Percentiles rank a stretch among this genome's conserved stretches.
Conservation (phyloP, 2,797 vertebrate species). For the Diplodus puntazzo region DNA sequence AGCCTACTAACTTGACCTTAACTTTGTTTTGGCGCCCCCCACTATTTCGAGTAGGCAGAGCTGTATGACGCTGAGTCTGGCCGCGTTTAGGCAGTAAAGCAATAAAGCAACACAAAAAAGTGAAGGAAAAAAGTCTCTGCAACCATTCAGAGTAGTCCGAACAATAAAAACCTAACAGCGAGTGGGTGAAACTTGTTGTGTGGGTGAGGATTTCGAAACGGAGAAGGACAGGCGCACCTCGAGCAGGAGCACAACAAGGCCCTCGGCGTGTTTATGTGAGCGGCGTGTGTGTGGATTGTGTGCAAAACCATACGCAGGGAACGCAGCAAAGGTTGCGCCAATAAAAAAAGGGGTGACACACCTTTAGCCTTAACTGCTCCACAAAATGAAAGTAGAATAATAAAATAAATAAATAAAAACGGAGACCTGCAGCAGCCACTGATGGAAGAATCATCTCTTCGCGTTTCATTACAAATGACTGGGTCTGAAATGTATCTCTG, state of each 20-base stretch:
- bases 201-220: not conserved
- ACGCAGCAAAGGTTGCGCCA: not conserved
- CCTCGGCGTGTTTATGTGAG: not conserved
- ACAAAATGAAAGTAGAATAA: not conserved
- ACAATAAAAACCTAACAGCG: constrained; percentile 34
- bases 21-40: constrained; percentile 96
- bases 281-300: not conserved
- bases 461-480: constrained; percentile 21
- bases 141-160: constrained; percentile 28
- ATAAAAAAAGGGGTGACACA: not conserved
- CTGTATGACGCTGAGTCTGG: constrained; percentile 77
- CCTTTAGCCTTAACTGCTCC: not conserved
- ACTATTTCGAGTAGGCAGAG: constrained; percentile 76
- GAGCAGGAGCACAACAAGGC: not conserved
- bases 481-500: constrained; percentile 18
- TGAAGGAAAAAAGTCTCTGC: constrained; percentile 23
- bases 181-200: constrained; percentile 16
- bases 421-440: not conserved
- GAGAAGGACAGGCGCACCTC: constrained; percentile 5
- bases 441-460: constrained; percentile 6
- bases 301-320: not conserved
- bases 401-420: too few relatives aligned
- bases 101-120: constrained; percentile 63
- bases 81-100: constrained; percentile 70
- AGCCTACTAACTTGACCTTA: constrained; percentile 98